Evolutionary conservation across 2,797 vertebrate species (phyloP).

Genomic region (Semotilus atromaculatus): DNA sequence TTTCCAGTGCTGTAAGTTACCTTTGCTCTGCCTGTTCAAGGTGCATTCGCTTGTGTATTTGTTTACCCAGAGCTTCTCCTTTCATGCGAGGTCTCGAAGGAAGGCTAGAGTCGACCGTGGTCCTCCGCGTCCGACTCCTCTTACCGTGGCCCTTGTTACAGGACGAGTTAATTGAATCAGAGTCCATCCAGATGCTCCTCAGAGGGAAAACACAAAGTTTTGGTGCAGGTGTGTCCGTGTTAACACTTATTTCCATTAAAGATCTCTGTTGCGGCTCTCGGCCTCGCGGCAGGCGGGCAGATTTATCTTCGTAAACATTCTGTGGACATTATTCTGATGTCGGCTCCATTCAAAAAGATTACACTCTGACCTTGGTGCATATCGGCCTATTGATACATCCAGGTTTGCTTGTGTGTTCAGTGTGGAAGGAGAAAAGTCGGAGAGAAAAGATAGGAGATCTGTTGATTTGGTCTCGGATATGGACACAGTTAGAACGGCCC

Average conservation of each 20-base stretch:
- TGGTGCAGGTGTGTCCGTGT: constrained; percentile 77
- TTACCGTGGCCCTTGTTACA: constrained; percentile 80
- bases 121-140: constrained; percentile 71
- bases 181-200: constrained; percentile 74
- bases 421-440: constrained; percentile 10
- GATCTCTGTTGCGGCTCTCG: constrained; percentile 73
- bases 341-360: constrained; percentile 79
- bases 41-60: constrained; percentile 67
- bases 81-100: constrained; percentile 74
- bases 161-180: constrained; percentile 84
- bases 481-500: constrained; percentile 79
- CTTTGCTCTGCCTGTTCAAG: constrained; percentile 60
- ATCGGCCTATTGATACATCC: constrained; percentile 74
- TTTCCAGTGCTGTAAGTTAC: background rate
- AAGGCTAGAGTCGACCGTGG: constrained; percentile 75
- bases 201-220: constrained; percentile 74
- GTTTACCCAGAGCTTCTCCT: constrained; percentile 74
- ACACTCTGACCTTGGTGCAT: constrained; percentile 81
- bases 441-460: constrained; percentile 42
- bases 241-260: constrained; percentile 80
- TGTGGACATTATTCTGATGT: constrained; percentile 79
- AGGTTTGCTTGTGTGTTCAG: constrained; percentile 55
- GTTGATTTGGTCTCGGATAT: constrained; percentile 72
- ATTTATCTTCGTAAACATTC: constrained; percentile 78
- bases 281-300: constrained; percentile 72